Conservation (phyloP, 1,140 invertebrate species). For the Plutomurus gul region DNA sequence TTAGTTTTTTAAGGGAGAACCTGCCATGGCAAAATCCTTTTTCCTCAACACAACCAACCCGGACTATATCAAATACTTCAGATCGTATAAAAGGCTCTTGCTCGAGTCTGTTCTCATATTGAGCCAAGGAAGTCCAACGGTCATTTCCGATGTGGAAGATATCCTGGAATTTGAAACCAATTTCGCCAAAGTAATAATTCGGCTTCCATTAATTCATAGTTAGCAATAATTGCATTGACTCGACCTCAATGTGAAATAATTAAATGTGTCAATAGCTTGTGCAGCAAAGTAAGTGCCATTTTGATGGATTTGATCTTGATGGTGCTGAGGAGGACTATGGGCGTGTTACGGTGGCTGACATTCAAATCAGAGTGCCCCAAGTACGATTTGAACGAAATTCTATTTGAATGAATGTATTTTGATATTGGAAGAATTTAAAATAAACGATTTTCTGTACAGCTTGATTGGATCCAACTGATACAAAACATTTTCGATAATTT, state of each 20-base stretch:
- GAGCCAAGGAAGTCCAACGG: constrained; percentile 57
- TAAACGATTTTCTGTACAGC: constrained; percentile 55
- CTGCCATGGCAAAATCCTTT: constrained; percentile 58
- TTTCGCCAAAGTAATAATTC: constrained; percentile 37
- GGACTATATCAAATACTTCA: constrained; percentile 57
- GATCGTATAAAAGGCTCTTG: constrained; percentile 57
- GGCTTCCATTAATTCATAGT: too few relatives aligned
- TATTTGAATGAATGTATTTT: too few relatives aligned
- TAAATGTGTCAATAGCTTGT: constrained; percentile 37
- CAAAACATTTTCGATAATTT: constrained; percentile 57
- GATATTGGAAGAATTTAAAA: too few relatives aligned
- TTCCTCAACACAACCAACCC: constrained; percentile 57
- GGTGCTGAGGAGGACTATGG: constrained; percentile 59
- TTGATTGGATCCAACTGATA: constrained; percentile 60
- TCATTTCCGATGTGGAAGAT: constrained; percentile 59
- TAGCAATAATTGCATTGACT: too few relatives aligned
- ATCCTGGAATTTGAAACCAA: constrained; percentile 64
- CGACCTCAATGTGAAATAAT: background rate
- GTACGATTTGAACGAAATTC: too few relatives aligned
- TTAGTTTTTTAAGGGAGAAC: constrained; percentile 59
- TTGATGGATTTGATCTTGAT: constrained; percentile 55
- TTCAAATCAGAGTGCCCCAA: constrained; percentile 58
- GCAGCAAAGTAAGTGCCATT: constrained; percentile 56
- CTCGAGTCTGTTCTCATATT: constrained; percentile 59
- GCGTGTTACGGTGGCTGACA: constrained; percentile 59